Conservation (phyloP, 2,113 vertebrate species). For the Thermophis baileyi region DNA sequence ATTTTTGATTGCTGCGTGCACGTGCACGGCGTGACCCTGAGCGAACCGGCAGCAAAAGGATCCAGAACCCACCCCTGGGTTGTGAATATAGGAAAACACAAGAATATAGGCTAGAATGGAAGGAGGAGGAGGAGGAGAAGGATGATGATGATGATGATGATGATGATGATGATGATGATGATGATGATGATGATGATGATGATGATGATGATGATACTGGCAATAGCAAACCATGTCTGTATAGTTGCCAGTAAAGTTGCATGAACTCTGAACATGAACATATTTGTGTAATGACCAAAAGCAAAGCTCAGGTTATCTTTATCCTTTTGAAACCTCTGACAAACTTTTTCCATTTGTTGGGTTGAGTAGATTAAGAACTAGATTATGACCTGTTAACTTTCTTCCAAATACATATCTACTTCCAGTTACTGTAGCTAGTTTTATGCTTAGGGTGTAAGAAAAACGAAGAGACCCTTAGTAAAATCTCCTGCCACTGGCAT, state of each 20-base stretch:
- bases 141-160: too few species aligned
- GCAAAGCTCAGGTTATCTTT: not conserved
- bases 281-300: not conserved
- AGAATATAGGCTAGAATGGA: not conserved
- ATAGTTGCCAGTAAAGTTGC: not conserved
- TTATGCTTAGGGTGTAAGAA: not conserved
- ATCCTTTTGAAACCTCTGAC: not conserved
- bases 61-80: too few species aligned
- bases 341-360: not conserved
- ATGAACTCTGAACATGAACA: not conserved
- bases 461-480: slow-evolving; percentile 5
- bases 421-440: not conserved
- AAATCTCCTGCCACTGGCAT: not conserved
- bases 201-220: not conserved
- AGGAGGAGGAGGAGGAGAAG: too few species aligned
- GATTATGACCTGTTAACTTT: not conserved
- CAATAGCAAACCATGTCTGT: not conserved
- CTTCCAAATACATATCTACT: not conserved
- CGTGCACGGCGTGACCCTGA: too few species aligned
- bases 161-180: not conserved
- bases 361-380: not conserved
- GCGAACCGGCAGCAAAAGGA: too few species aligned
- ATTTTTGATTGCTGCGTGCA: too few species aligned
- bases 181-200: too few species aligned
- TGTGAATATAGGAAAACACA: not conserved